Evolutionary conservation across 1,140 invertebrate genomes (phyloP).

Genomic region (Luehdorfia chinensis): DNA sequence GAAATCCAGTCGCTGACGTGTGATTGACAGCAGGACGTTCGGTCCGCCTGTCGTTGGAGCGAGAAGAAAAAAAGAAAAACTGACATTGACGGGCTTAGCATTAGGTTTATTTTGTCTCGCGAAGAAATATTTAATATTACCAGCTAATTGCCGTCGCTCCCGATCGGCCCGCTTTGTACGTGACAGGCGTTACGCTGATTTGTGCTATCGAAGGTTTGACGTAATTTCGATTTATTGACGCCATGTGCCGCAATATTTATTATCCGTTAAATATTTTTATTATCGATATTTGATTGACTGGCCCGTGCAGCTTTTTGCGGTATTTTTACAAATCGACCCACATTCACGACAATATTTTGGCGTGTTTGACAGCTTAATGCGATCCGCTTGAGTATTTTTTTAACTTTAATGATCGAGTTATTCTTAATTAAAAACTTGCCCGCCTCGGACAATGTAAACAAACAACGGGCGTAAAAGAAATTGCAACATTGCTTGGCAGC

Average conservation of each 20-base stretch:
- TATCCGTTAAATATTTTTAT: too few relatives aligned
- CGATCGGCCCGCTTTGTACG: constrained; percentile 1
- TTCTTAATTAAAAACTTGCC: too few relatives aligned
- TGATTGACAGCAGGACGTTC: constrained; percentile 52
- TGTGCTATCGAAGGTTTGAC: too few relatives aligned
- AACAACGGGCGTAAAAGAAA: too few relatives aligned
- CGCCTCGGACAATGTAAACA: too few relatives aligned
- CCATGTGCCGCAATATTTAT: background rate
- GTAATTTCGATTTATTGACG: background rate
- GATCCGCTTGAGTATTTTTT: too few relatives aligned
- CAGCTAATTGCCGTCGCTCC: constrained; percentile 13
- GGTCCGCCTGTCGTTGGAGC: constrained; percentile 28
- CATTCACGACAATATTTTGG: background rate
- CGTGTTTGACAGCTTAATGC: constrained; percentile 7
- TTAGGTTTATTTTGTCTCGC: constrained; percentile 23
- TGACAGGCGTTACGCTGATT: constrained; percentile 4
- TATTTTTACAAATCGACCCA: constrained; percentile 1
- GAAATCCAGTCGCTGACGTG: constrained; percentile 56
- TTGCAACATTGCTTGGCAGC: too few relatives aligned
- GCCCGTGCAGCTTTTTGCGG: too few relatives aligned
- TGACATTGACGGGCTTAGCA: constrained; percentile 40
- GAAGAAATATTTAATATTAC: constrained; percentile 12
- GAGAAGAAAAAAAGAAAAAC: constrained; percentile 45
- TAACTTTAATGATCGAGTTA: too few relatives aligned
- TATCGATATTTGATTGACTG: constrained; percentile 1